Evolutionary conservation across 2,113 vertebrate genomes (phyloP).

Genomic region (Condylura cristata): DNA sequence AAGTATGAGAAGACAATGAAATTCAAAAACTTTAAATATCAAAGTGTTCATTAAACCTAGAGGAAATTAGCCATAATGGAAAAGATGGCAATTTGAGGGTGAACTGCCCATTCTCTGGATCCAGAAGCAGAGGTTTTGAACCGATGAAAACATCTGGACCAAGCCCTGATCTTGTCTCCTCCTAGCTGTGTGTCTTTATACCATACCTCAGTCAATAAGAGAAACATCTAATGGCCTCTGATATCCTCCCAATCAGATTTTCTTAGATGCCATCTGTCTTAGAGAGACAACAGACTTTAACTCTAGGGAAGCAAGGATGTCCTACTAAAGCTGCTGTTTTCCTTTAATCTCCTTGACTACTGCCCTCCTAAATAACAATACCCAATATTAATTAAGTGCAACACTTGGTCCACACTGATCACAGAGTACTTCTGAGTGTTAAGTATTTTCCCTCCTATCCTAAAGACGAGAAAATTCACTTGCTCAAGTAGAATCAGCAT

Average conservation of each 20-base stretch:
- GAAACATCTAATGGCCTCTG: not conserved
- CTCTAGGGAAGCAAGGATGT: not conserved
- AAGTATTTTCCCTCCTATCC: not conserved
- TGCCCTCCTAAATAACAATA: not conserved
- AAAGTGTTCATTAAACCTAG: not conserved
- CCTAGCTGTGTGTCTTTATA: not conserved
- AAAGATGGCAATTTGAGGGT: not conserved
- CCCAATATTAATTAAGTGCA: not conserved
- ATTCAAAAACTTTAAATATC: not conserved
- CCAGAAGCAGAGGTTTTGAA: not conserved
- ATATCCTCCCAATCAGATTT: not conserved
- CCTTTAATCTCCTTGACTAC: not conserved
- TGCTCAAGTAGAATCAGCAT: not conserved
- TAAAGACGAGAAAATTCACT: not conserved
- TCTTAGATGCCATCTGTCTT: not conserved
- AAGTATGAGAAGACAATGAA: not conserved
- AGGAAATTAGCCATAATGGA: not conserved
- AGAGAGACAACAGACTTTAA: not conserved
- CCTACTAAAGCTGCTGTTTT: not conserved
- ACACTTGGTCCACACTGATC: fast-evolving
- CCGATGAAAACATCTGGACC: no score
- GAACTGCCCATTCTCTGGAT: not conserved
- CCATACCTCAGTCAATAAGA: not conserved
- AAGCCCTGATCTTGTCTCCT: not conserved
- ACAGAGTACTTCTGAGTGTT: not conserved